Evolutionary conservation across 1,140 invertebrate genomes (phyloP).

Genomic region (Drosophila sp.): DNA sequence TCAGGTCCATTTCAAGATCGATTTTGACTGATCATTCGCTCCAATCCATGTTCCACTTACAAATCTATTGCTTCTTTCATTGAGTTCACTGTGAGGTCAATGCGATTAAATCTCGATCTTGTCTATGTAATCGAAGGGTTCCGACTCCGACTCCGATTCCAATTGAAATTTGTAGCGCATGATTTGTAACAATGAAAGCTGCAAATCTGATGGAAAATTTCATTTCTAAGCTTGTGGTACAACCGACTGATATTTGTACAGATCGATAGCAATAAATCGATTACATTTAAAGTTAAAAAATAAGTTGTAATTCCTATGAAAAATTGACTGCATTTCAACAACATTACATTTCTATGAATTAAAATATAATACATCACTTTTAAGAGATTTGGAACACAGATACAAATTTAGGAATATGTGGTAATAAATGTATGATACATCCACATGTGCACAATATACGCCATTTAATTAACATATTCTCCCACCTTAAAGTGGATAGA

Average conservation of each 20-base stretch:
- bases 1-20: conserved; percentile 21
- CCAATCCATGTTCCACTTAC: conserved; percentile 39
- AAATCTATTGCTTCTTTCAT: conserved; percentile 22
- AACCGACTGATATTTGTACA: background rate
- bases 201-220: conserved; percentile 9
- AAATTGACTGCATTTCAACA: too few species aligned
- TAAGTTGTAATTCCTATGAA: too few species aligned
- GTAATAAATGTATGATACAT: too few species aligned
- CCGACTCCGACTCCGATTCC: conserved; percentile 34
- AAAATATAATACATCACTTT: too few species aligned
- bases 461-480: background rate
- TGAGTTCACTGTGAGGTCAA: conserved; percentile 26
- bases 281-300: too few species aligned
- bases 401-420: too few species aligned
- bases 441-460: too few species aligned
- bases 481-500: background rate
- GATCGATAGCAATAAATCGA: background rate
- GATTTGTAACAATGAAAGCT: conserved; percentile 52
- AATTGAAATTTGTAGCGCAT: conserved; percentile 34
- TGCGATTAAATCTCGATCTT: conserved; percentile 57
- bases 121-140: conserved; percentile 55
- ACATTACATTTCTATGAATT: too few species aligned
- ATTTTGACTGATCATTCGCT: background rate
- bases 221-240: conserved; percentile 3
- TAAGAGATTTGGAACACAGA: too few species aligned